These are phyloP conservation scores for Drosophila parthenogenetica DNA, from an alignment of 2,888 invertebrate genomes.

Conservation along the genomic window DNA sequence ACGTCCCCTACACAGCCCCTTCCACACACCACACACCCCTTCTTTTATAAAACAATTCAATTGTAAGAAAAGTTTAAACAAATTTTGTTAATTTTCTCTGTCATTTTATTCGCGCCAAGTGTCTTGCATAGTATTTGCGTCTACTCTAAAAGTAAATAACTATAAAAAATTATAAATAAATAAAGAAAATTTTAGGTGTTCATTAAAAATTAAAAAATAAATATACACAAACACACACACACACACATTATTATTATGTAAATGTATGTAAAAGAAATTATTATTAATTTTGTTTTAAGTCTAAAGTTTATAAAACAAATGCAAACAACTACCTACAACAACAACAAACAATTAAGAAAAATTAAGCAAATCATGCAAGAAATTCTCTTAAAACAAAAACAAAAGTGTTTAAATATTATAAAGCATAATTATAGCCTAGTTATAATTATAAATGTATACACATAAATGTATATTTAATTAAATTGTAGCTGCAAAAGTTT, in stretches of 20 bases:
- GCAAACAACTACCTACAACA: conserved; percentile 74
- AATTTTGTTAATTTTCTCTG: conserved; percentile 22
- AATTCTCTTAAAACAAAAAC: conserved; percentile 56
- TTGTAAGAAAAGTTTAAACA: conserved; percentile 33
- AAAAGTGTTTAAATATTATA: conserved; percentile 59
- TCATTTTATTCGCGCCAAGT: conserved; percentile 62
- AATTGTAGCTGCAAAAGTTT: conserved; percentile 60
- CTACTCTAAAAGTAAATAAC: conserved; percentile 51
- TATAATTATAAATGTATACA: conserved; percentile 38
- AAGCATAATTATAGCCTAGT: conserved; percentile 42
- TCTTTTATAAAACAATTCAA: conserved; percentile 13
- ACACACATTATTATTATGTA: conserved; percentile 34
- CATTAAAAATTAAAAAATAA: conserved; percentile 42
- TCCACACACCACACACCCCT: background rate
- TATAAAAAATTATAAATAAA: conserved; percentile 17
- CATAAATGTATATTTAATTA: conserved; percentile 51
- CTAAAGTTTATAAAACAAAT: conserved; percentile 60
- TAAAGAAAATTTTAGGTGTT: conserved; percentile 65
- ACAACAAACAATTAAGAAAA: conserved; percentile 34
- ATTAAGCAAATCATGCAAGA: conserved; percentile 39
- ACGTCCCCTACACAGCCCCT: background rate
- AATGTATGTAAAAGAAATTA: conserved; percentile 45
- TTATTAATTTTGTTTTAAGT: conserved; percentile 46
- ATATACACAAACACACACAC: conserved; percentile 8
- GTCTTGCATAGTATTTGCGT: conserved; percentile 73